Evolutionary conservation across 2,113 vertebrate species (phyloP).

Genomic region (Xiphias gladius): DNA sequence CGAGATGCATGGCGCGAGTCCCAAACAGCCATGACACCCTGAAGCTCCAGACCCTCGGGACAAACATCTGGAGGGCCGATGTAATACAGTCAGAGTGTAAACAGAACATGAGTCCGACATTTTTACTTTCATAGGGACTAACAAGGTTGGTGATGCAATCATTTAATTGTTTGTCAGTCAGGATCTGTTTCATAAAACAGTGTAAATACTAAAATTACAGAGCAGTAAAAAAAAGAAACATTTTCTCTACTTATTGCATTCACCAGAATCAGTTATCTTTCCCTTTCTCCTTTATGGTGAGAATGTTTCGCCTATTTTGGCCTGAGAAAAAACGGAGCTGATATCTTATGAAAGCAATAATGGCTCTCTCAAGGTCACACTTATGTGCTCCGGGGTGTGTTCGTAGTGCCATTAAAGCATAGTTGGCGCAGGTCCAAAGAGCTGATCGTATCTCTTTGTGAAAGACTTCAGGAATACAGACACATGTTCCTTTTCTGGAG

Average conservation of each 20-base stretch:
- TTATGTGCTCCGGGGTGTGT: constrained; percentile 17
- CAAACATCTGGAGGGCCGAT: background rate
- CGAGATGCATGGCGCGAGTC: no score
- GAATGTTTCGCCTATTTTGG: background rate
- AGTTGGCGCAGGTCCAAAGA: constrained; percentile 44
- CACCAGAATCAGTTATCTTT: background rate
- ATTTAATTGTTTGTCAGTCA: background rate
- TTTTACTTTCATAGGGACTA: background rate
- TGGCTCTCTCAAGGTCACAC: constrained; percentile 71
- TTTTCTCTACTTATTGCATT: background rate
- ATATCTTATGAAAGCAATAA: constrained; percentile 43
- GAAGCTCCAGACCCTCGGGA: background rate
- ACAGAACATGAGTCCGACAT: background rate
- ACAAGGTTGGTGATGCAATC: background rate
- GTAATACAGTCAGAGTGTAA: background rate
- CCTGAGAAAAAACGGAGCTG: constrained; percentile 66
- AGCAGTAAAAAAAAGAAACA: background rate
- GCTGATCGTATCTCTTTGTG: constrained; percentile 47
- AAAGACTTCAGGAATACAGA: constrained; percentile 37
- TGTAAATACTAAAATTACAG: background rate
- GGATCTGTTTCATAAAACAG: background rate
- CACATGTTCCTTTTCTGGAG: constrained; percentile 15
- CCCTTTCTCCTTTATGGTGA: background rate
- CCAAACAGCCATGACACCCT: no score
- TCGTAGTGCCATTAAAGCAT: constrained; percentile 60